phyloP scores from a whole-genome alignment of 2,797 vertebrate species.

The Tapirus indicus region DNA sequence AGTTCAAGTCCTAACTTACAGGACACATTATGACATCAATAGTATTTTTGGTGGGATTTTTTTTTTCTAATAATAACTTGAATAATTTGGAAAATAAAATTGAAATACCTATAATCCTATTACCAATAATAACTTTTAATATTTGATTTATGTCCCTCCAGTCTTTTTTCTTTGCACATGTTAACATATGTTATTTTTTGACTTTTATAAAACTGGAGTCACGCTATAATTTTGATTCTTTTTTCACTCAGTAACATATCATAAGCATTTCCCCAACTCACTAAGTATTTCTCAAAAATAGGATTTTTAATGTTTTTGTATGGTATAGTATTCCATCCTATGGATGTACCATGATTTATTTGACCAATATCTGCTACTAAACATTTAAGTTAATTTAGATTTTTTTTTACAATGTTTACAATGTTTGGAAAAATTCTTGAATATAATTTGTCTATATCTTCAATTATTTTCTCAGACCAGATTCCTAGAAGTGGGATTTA shows the following conservation, averaged over 20 bases:
- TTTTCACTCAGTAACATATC: not conserved
- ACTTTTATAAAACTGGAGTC: not conserved
- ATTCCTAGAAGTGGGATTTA: conserved; percentile 15
- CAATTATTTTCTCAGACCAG: conserved; percentile 39
- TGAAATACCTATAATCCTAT: conserved; percentile 5
- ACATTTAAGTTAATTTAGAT: conserved; percentile 2
- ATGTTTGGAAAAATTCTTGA: not conserved
- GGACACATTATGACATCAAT: not conserved
- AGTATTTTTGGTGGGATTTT: not conserved
- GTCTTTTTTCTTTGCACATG: not conserved
- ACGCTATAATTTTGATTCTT: not conserved
- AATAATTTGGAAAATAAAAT: not conserved
- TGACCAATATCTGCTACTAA: not conserved
- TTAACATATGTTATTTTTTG: not conserved
- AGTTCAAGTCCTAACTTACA: not conserved
- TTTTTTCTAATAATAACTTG: not conserved
- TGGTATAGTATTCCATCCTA: not conserved
- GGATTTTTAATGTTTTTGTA: conserved; percentile 2
- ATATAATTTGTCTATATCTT: not conserved
- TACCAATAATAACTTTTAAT: not conserved
- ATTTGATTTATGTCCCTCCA: not conserved
- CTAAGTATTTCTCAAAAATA: not conserved
- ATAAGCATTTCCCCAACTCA: not conserved
- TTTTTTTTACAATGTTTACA: not conserved
- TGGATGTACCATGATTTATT: not conserved